Base-by-base conservation (phyloP, 2,888 invertebrate species). In the Heliothis peltigera region DNA sequence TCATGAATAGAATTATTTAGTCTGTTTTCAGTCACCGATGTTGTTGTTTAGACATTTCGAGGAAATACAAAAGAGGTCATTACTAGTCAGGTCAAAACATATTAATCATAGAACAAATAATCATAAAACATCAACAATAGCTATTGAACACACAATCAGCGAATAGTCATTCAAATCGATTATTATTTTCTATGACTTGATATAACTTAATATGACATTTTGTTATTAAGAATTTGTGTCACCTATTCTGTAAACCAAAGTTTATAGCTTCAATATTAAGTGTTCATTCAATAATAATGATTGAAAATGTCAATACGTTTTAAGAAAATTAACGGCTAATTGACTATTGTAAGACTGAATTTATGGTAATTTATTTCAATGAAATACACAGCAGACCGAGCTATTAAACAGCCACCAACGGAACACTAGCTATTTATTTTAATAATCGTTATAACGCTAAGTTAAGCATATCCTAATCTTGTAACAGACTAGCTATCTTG, bases 21-120 rank as follows among this genome's bases (percentile, higher is more conserved):
- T 64, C 4, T 15, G 15, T 63, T 68, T 58, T 28, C n/a, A 47
- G 21, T 49, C 15, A 62, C 18, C 47, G 54, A 46, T 61, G 42
- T 46, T 70, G 25, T 71, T 67, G 48, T 71, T 70, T 57, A 57
- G 18, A 58, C 12, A 51, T 32, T 63, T 71, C 70, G 67, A 73
- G 35, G 70, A 73, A 71, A 67, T 47, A 1, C 0, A 56, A 73
- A 57, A 25, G 25, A 35, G 55, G 68, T 42, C 67, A 46, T 35
- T 15, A 39, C 35, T 32, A 47, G n/a, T 47, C 46, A 46, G 32
- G 42, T 42, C 42, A 42, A 17, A 17, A 42, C 42, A 15, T 15
- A 68, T n/a, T 65, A 28, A 51, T 35, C 51, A 70, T 39, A 28
- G 54, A 32, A 70, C 54, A 54, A 54, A 63, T 49, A 32, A 10